Evolutionary conservation across 2,113 vertebrate genomes (phyloP), one percentile per base, ranked within the genome.

Genomic region (Rhea americana): DNA sequence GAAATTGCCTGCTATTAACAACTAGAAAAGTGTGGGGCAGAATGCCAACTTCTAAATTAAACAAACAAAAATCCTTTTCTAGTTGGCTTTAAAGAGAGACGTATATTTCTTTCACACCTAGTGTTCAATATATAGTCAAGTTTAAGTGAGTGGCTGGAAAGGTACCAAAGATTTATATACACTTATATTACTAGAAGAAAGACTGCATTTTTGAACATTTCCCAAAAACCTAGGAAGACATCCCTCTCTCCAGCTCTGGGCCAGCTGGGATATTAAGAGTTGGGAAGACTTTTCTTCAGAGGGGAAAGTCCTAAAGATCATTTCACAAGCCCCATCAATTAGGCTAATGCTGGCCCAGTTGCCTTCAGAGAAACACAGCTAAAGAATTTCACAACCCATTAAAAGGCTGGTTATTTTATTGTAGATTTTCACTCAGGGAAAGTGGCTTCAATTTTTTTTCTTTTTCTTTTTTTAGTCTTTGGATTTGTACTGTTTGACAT

Each of bases 1-100:
- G 3, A 79, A 87, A 37, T 11, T 79, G 48, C 76, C 74, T 89
- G 70, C 70, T 90, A 21, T 86, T 78, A 76, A 82, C 85, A 85
- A n/a, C 48, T 65, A 73, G 84, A 79, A 90, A 66, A 87, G 50
- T 56, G 48, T 0, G n/a, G 89, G 82, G 91, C 81, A 82, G 13
- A 76, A 73, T 41, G 92, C 89, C 93, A 96, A 61, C 78, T 82
- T 73, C 66, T 47, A 93, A 91, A 87, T 93, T 25, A 92, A 93
- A 93, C 58, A 96, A 90, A 86, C 77, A 79, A 66, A 95, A 79
- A 26, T 62, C 43, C 45, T 92, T 73, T 87, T 74, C 87, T 32
- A 20, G 43, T 76, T 79, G 67, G 75, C 25, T 82, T 76, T 82
- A 85, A 76, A 94, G 74, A 39, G 35, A 63, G 19, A 15, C 3